phyloP scores from a whole-genome alignment of 1,140 invertebrate species.

The Ridgeia piscesae region DNA sequence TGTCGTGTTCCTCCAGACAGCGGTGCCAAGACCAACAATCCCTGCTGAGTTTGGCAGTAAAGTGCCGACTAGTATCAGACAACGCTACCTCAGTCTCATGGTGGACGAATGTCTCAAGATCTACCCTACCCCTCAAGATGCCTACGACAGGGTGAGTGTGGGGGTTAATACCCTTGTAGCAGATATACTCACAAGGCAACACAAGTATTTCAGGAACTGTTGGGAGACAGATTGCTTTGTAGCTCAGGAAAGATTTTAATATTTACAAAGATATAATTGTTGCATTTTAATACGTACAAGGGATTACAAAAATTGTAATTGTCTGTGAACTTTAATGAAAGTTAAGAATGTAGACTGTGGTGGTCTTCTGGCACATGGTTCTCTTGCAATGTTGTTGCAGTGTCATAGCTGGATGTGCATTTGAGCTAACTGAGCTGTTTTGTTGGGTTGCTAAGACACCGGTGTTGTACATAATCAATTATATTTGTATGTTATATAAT shows the following conservation, averaged over 20 bases:
- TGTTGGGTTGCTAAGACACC: too few relatives aligned
- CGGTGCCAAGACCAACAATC: slow-evolving; percentile 58
- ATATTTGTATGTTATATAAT: neutral
- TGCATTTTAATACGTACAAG: too few relatives aligned
- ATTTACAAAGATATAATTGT: too few relatives aligned
- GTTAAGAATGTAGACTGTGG: too few relatives aligned
- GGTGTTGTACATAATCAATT: too few relatives aligned
- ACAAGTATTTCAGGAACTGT: neutral
- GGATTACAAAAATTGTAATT: too few relatives aligned
- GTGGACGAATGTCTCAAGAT: slow-evolving; percentile 84
- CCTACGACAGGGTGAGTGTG: slow-evolving; percentile 66
- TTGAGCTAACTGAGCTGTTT: too few relatives aligned
- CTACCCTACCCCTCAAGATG: slow-evolving; percentile 65
- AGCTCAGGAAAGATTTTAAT: neutral
- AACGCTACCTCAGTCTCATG: slow-evolving; percentile 81
- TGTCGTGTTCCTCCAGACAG: neutral
- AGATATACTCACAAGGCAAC: neutral
- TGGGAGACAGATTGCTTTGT: neutral
- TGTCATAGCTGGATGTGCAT: too few relatives aligned
- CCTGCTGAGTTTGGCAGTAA: slow-evolving; percentile 72
- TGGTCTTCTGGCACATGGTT: too few relatives aligned
- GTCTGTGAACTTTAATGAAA: too few relatives aligned
- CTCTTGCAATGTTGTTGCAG: too few relatives aligned
- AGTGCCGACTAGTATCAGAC: slow-evolving; percentile 79
- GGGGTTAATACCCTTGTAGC: neutral